phyloP scores from a whole-genome alignment of 1,140 invertebrate species.

The Solen grandis region DNA sequence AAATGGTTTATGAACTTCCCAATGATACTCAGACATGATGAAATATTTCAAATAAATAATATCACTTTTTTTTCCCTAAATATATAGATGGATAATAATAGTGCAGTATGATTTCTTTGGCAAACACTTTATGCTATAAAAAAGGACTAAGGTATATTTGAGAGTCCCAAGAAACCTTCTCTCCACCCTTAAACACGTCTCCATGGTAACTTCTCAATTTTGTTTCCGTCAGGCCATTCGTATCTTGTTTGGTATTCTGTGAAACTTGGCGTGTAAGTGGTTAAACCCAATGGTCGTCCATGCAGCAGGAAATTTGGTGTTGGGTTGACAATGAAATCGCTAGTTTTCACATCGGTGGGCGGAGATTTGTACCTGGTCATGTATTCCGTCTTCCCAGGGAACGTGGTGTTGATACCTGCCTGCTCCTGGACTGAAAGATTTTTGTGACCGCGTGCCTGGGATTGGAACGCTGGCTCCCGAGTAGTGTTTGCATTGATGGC shows the following conservation, averaged over 20 bases:
- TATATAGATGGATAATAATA: too few relatives aligned
- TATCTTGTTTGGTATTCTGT: constrained; percentile 79
- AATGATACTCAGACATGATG: too few relatives aligned
- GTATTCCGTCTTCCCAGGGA: constrained; percentile 79
- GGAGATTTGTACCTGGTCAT: constrained; percentile 72
- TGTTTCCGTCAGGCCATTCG: constrained; percentile 77
- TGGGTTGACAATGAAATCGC: constrained; percentile 78
- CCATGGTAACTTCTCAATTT: constrained; percentile 78
- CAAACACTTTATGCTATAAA: too few relatives aligned
- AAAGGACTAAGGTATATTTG: too few relatives aligned
- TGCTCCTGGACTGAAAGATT: constrained; percentile 77
- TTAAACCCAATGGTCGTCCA: constrained; percentile 72
- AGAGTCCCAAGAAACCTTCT: too few relatives aligned
- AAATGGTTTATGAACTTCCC: too few relatives aligned
- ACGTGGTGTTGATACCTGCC: constrained; percentile 79
- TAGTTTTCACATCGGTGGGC: constrained; percentile 62
- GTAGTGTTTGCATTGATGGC: constrained; percentile 62
- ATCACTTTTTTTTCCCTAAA: too few relatives aligned
- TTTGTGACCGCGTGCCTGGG: constrained; percentile 54
- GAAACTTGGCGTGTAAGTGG: constrained; percentile 63
- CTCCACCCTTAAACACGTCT: too few relatives aligned
- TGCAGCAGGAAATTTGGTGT: constrained; percentile 75
- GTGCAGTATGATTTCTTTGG: too few relatives aligned
- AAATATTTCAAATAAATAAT: too few relatives aligned
- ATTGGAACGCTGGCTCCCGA: constrained; percentile 18